A percentile compares a stretch with the other conserved stretches of the same genome.
These are phyloP conservation scores for Caerostris darwini DNA, from an alignment of 1,140 invertebrate species.

Conservation along the genomic window DNA sequence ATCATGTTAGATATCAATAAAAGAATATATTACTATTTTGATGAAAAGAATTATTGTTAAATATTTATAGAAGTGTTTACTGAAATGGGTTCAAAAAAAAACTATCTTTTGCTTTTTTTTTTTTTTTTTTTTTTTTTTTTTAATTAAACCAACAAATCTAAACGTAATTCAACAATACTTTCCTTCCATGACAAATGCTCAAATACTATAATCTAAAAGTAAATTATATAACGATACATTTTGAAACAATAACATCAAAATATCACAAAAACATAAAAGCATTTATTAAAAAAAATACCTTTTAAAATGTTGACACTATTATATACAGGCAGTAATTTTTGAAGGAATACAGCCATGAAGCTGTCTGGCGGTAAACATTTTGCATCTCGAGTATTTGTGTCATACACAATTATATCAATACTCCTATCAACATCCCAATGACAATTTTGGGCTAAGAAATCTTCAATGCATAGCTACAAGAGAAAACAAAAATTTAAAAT, in stretches of 20 bases:
- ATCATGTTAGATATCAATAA: no score
- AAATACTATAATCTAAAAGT: no score
- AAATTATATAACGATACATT: no score
- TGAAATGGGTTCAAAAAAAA: no score
- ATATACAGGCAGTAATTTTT: slow-evolving; percentile 83
- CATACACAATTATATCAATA: slow-evolving; percentile 84
- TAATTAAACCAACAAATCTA: no score
- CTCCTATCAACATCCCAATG: slow-evolving; percentile 82
- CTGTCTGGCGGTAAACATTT: slow-evolving; percentile 82
- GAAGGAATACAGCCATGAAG: slow-evolving; percentile 83
- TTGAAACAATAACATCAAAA: background rate
- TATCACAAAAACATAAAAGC: slow-evolving; percentile 6
- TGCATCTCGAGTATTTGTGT: slow-evolving; percentile 83
- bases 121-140: no score
- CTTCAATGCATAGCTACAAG: slow-evolving; percentile 80
- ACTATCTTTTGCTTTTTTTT: no score
- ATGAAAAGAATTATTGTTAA: no score
- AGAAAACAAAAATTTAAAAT: background rate
- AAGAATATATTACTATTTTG: no score
- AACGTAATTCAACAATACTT: no score
- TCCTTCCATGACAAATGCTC: no score
- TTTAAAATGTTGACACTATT: slow-evolving; percentile 83
- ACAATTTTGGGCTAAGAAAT: slow-evolving; percentile 83
- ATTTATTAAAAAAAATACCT: slow-evolving; percentile 81
- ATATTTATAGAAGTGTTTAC: no score